Evolutionary conservation across 2,797 vertebrate genomes (phyloP), one percentile per base, ranked within the genome.

Genomic region (Numenius phaeopus): DNA sequence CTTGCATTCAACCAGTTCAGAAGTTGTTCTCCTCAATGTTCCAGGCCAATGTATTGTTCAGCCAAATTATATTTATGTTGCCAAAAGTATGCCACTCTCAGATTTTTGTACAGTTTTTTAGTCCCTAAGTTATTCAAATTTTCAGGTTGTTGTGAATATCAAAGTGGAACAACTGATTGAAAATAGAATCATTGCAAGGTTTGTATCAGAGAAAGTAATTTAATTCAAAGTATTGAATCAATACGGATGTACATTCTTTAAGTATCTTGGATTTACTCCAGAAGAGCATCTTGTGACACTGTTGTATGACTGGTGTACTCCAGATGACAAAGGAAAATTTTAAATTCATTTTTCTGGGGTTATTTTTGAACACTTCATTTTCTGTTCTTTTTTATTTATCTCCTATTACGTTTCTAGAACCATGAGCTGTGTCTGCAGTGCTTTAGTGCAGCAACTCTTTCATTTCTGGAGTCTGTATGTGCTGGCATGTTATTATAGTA

Each of bases 131-230:
- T 83, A 24, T 5, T 62, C 34, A 23, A 52, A 29, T 10, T 55
- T 89, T 66, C 14, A 16, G 27, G 11, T 29, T 59, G n/a, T 72
- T 93, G 14, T 4, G n/a, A 49, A 64, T 50, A 18, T 76, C 16
- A 3, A 71, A 49, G 29, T 69, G 39, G 44, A 61, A 34, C 37
- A 80, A 32, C 22, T 70, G 59, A 59, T n/a, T 7, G 27, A 54
- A 77, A 82, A 71, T 1, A 26, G 32, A 58, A 92, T 49, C 12
- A 3, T n/a, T 62, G 32, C 14, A 16, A 54, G 21, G 21, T 67
- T 90, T 2, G 0, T 59, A 32, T 64, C 0, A 1, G 42, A 73
- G 39, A 55, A 87, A 64, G 16, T 30, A 46, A 55, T n/a, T 2
- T 1, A 69, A 57, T 78, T 67, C 9, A 11, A 67, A 47, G 16